A percentile compares a stretch with the other conserved stretches of the same genome.
Evolutionary conservation across 2,888 invertebrate genomes (phyloP).

Genomic region (Halictus ligatus): DNA sequence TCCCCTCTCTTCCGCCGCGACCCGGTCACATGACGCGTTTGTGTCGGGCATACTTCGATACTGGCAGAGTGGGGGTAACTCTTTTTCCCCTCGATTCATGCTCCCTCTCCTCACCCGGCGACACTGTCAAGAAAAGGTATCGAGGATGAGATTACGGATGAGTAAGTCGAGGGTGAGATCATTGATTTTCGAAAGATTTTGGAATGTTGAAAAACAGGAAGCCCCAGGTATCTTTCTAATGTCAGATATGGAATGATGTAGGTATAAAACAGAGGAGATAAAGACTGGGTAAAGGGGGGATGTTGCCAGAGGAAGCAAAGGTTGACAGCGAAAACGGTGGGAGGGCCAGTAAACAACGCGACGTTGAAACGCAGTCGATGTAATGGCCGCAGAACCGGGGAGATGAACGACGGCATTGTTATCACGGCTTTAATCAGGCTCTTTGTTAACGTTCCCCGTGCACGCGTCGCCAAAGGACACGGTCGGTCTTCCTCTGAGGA

Average conservation of each 20-base stretch:
- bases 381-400: slow-evolving; percentile 16
- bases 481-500: background rate
- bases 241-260: background rate
- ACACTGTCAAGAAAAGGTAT: background rate
- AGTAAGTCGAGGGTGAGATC: too few relatives aligned
- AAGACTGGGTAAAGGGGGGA: background rate
- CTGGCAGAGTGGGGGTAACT: too few relatives aligned
- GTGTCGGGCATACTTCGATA: too few relatives aligned
- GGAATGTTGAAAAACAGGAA: background rate
- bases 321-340: slow-evolving; percentile 10
- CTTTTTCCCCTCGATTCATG: too few relatives aligned
- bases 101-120: too few relatives aligned
- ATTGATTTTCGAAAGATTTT: background rate
- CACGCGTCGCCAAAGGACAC: background rate
- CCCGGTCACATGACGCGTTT: too few relatives aligned
- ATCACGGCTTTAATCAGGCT: slow-evolving; percentile 43
- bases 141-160: background rate
- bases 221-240: background rate
- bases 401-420: slow-evolving; percentile 52
- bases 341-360: slow-evolving; percentile 19
- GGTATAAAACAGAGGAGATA: slow-evolving; percentile 2
- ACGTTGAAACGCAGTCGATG: slow-evolving; percentile 12
- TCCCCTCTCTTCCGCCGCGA: too few relatives aligned
- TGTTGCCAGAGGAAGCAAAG: background rate
- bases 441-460: slow-evolving; percentile 29